Conservation (phyloP, 2,113 vertebrate genomes). For the Antechinus stuartii region DNA sequence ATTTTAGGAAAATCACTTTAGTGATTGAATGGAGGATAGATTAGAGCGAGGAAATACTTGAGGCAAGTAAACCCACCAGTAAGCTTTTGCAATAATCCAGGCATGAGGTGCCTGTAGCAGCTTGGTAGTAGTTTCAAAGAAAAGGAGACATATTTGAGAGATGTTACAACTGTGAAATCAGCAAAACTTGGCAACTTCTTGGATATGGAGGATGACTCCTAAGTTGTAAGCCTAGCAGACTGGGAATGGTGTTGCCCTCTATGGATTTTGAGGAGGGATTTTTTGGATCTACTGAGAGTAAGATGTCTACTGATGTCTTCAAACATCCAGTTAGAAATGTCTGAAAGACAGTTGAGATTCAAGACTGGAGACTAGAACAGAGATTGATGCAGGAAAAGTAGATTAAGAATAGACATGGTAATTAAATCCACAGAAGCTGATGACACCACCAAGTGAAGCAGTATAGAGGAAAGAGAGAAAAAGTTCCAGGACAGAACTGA, state of each 20-base stretch:
- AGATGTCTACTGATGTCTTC: not conserved
- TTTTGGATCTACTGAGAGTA: not conserved
- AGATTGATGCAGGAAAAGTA: not conserved
- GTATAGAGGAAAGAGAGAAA: not conserved
- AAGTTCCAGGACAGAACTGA: not conserved
- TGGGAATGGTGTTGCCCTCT: not conserved
- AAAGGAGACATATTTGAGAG: not conserved
- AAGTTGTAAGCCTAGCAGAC: not conserved
- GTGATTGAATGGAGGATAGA: not conserved
- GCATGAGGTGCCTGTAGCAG: not conserved
- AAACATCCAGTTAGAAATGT: not conserved
- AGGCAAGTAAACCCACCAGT: not conserved
- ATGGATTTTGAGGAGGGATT: not conserved
- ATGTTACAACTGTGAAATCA: not conserved
- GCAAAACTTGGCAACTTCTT: not conserved
- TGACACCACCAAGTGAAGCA: not conserved
- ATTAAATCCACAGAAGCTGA: not conserved
- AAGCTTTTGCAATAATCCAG: not conserved
- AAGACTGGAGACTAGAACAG: not conserved
- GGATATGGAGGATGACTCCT: not conserved
- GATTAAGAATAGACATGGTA: not conserved
- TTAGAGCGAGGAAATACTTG: not conserved
- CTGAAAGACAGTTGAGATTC: not conserved
- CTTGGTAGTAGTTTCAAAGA: not conserved
- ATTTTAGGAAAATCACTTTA: not conserved